These are phyloP conservation scores for Chionis minor DNA, from an alignment of 2,113 vertebrate species.

Conservation along the genomic window DNA sequence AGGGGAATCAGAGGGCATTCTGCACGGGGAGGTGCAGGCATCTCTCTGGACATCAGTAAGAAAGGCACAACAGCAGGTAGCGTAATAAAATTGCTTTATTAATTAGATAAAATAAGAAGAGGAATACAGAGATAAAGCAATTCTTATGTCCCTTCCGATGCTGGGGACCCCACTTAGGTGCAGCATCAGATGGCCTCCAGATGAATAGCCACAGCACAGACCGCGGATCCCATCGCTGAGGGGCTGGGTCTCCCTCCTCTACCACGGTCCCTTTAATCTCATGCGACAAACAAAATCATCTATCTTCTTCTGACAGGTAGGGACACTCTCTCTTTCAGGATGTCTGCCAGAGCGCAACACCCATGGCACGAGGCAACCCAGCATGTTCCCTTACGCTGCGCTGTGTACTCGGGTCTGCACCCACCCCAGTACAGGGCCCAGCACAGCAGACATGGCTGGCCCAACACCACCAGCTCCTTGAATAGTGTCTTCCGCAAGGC, in stretches of 20 bases:
- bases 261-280: background rate
- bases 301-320: background rate
- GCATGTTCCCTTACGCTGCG: background rate
- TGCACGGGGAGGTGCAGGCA: rapidly evolving
- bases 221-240: background rate
- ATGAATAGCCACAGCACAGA: background rate
- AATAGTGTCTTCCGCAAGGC: background rate
- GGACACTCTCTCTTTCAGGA: background rate
- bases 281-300: background rate
- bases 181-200: background rate
- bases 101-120: background rate
- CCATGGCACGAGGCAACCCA: background rate
- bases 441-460: background rate
- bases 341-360: background rate
- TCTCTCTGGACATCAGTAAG: background rate
- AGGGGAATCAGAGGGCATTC: background rate
- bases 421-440: background rate
- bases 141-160: background rate
- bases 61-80: background rate
- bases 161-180: background rate
- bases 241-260: background rate
- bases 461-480: background rate
- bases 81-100: background rate
- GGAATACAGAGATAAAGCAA: background rate
- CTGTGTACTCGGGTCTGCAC: background rate